These are phyloP conservation scores for Thalassoma bifasciatum DNA, from an alignment of 2,113 vertebrate species.

Conservation along the genomic window DNA sequence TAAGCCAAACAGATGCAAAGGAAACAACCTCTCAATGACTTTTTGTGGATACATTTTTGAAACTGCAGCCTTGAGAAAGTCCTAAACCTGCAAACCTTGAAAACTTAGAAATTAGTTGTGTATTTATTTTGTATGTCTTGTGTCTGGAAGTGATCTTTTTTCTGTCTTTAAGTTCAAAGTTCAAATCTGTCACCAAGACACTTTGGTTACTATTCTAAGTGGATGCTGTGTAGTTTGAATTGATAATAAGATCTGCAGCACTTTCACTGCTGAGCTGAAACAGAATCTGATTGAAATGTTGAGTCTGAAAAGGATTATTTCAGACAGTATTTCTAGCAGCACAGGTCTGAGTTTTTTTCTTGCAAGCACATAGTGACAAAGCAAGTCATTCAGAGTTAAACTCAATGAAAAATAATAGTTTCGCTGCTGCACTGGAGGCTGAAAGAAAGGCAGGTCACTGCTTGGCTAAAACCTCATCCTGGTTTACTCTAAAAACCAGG, in stretches of 20 bases:
- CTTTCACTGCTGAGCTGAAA: not conserved
- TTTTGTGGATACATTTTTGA: no score
- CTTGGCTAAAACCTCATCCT: constrained; percentile 21
- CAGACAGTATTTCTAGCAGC: not conserved
- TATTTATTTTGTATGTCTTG: no score
- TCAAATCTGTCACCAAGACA: not conserved
- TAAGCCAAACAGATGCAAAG: no score
- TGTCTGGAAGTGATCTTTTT: not conserved
- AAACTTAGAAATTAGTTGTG: no score
- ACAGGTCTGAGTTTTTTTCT: constrained; percentile 8
- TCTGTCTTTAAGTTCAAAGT: constrained; percentile 9
- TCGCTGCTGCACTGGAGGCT: constrained; percentile 16
- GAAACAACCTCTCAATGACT: no score
- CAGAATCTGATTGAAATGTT: constrained; percentile 18
- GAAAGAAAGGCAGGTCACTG: constrained; percentile 23
- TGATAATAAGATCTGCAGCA: not conserved
- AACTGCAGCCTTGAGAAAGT: no score
- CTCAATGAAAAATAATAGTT: constrained; percentile 25
- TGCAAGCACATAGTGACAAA: constrained; percentile 2
- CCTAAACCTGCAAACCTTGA: no score
- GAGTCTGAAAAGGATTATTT: constrained; percentile 23
- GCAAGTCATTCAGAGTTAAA: constrained; percentile 35
- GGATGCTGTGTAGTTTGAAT: constrained; percentile 1
- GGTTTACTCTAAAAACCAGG: constrained; percentile 7
- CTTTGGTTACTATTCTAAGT: not conserved